phyloP scores from a whole-genome alignment of 2,113 vertebrate genomes.

The Uropsilus gracilis region DNA sequence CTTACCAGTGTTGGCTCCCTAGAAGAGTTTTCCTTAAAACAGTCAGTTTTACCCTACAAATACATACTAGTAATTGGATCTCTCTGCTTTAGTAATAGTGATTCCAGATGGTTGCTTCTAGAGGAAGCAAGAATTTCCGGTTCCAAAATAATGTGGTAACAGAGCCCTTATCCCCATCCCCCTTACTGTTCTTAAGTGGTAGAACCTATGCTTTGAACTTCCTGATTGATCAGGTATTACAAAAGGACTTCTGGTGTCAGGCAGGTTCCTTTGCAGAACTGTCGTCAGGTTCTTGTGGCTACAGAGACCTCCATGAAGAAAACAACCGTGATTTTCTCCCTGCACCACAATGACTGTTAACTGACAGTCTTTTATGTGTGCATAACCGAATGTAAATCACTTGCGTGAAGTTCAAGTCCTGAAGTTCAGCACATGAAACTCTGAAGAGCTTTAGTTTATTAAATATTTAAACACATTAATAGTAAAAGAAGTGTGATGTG shows the following conservation, averaged over 20 bases:
- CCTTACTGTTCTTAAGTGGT: background rate
- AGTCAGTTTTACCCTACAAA: constrained; percentile 33
- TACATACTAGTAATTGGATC: constrained; percentile 54
- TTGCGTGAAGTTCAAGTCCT: background rate
- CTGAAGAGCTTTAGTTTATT: background rate
- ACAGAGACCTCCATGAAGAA: background rate
- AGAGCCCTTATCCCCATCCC: background rate
- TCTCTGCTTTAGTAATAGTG: constrained; percentile 29
- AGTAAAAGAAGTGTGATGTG: background rate
- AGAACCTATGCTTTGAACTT: constrained; percentile 38
- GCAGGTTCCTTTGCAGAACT: background rate
- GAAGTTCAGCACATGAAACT: background rate
- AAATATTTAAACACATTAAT: background rate
- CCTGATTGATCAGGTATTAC: constrained; percentile 25
- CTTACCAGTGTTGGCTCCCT: background rate
- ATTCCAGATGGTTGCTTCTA: constrained; percentile 66
- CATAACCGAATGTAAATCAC: background rate
- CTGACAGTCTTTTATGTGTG: background rate
- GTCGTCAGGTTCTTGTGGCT: background rate
- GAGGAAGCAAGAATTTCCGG: constrained; percentile 67
- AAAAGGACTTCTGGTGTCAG: background rate
- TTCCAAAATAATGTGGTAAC: constrained; percentile 27
- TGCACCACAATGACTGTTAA: background rate
- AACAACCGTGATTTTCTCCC: background rate
- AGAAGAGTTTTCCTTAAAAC: constrained; percentile 27